These are phyloP conservation scores for Conomelus anceps DNA, from an alignment of 2,888 invertebrate species.

Conservation along the genomic window DNA sequence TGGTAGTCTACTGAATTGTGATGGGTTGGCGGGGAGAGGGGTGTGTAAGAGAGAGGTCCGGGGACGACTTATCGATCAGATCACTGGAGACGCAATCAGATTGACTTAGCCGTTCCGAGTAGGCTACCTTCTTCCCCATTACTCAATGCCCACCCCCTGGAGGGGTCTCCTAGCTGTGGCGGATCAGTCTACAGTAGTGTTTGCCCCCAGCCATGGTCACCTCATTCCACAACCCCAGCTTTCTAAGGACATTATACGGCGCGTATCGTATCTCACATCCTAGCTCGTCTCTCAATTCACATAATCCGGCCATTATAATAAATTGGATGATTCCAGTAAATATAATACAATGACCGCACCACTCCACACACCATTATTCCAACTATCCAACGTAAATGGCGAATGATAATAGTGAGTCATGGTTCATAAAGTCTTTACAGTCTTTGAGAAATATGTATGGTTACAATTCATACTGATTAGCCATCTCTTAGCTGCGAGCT, in stretches of 20 bases:
- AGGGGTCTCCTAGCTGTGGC: background rate
- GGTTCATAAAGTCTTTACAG: background rate
- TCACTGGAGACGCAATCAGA: constrained; percentile 9
- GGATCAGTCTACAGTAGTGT: background rate
- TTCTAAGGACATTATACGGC: background rate
- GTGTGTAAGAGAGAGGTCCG: background rate
- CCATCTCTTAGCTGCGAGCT: too few relatives aligned
- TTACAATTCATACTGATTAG: background rate
- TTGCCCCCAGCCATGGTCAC: background rate
- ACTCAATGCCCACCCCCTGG: background rate
- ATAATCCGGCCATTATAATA: background rate
- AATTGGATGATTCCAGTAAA: background rate
- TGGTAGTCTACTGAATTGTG: background rate
- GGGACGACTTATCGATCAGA: background rate
- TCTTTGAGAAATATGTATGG: background rate
- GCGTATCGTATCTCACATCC: background rate
- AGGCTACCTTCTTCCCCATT: background rate
- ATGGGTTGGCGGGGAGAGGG: background rate
- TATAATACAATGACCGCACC: background rate
- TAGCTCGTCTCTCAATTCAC: background rate
- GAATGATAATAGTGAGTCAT: background rate
- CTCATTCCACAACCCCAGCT: background rate
- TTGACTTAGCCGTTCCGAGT: background rate
- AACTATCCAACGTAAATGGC: background rate
- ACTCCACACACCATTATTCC: background rate